Base-by-base conservation (phyloP, 2,797 vertebrate genomes). In the Chloroceryle amazona region DNA sequence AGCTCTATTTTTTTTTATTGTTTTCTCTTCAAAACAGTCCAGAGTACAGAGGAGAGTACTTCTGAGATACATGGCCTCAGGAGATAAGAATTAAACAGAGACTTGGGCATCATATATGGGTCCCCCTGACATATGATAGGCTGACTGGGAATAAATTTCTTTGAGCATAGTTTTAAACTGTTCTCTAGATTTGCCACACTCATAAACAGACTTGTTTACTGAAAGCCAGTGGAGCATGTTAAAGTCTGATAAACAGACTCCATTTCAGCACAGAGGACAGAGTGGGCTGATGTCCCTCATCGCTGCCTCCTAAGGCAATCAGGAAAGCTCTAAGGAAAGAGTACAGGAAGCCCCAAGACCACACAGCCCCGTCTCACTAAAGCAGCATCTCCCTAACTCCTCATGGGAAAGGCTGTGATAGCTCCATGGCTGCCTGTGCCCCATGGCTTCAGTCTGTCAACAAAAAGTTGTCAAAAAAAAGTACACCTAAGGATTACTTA, bases 161-260 rank as follows among this genome's bases (percentile, higher is more conserved):
- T 86, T 79, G 6, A 90, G 31, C 13, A 2, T 33, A 55, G 42
- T 84, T 94, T 94, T 47, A 81, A 93, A 86, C 17, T 72, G 35
- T 79, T 95, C 39, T 75, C 46, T 78, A 75, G 72, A 19, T 84
- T 92, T 93, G 31, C 58, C 60, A 87, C 58, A 35, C 25, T 86
- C 82, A 83, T 93, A 95, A 96, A 91, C 70, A 88, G 76, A 67
- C 76, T 85, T 97, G 90, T 97, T 97, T 97, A 96, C 94, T 83
- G 82, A 90, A 96, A 95, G 86, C 79, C 94, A 93, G 54, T 67
- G 80, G 85, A 97, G 71, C 95, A 93, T 96, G 66, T 37, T 96
- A 89, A 95, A 95, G 51, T 83, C 62, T 75, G 92, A 86, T 92
- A 94, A 96, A 68, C 67, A 83, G 31, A 68, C 35, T 22, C 55